Evolutionary conservation across 2,888 invertebrate species (phyloP).

Genomic region (Melieria crassipennis): DNA sequence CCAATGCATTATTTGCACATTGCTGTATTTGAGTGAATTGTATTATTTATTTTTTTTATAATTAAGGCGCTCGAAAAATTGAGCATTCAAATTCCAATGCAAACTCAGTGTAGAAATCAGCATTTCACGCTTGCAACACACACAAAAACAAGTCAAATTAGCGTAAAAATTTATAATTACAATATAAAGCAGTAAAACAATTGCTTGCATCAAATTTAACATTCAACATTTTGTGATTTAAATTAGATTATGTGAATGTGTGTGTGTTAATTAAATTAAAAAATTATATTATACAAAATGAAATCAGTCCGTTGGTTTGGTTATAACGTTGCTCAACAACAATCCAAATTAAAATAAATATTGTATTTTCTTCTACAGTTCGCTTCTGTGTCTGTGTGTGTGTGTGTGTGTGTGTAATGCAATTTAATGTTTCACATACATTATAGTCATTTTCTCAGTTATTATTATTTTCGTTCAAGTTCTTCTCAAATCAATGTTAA

Average conservation of each 20-base stretch:
- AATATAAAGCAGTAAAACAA: neutral
- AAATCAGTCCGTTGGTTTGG: constrained; percentile 45
- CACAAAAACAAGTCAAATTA: neutral
- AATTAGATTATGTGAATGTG: neutral
- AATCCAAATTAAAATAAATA: too few species aligned
- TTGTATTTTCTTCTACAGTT: too few species aligned
- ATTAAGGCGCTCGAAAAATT: constrained; percentile 32
- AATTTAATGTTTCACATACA: neutral
- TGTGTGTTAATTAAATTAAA: too few species aligned
- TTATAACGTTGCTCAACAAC: neutral
- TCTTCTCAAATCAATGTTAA: too few species aligned
- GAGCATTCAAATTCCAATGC: constrained; percentile 29
- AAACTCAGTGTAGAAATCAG: constrained; percentile 11
- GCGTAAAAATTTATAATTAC: constrained; percentile 3
- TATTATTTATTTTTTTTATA: constrained; percentile 11
- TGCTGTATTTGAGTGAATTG: neutral
- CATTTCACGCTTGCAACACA: constrained; percentile 17
- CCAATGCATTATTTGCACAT: neutral
- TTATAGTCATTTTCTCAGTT: neutral
- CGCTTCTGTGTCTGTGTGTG: too few species aligned
- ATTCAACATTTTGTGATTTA: neutral
- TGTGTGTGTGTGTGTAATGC: too few species aligned
- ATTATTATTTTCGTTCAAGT: too few species aligned
- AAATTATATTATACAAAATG: constrained; percentile 21
- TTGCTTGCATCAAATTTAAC: neutral